phyloP scores from a whole-genome alignment of 2,113 vertebrate species.

The Cichladusa arquata region DNA sequence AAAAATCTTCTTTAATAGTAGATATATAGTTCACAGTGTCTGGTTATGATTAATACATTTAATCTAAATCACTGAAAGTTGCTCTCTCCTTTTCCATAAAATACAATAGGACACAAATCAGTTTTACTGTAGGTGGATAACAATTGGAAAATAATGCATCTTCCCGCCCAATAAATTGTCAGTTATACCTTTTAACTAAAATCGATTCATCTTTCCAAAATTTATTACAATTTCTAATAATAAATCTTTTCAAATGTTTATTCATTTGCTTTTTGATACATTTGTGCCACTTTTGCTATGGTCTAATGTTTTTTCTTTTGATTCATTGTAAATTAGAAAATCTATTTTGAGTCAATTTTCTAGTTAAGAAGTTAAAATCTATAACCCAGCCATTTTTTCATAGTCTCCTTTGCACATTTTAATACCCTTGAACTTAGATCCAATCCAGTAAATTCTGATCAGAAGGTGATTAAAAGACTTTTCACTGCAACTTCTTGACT shows the following conservation, averaged over 20 bases:
- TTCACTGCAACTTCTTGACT: constrained; percentile 65
- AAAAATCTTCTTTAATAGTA: constrained; percentile 97
- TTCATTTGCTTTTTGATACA: constrained; percentile 99
- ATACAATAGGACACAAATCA: constrained; percentile 99
- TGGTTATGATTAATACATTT: constrained; percentile 99
- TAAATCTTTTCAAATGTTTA: constrained; percentile 99
- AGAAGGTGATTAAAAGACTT: constrained; percentile 75
- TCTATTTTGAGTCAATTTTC: constrained; percentile 97
- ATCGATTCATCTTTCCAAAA: constrained; percentile 96
- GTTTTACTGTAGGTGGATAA: constrained; percentile 98
- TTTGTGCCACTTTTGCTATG: constrained; percentile 98
- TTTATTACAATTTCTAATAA: constrained; percentile 95
- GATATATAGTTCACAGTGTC: constrained; percentile 98
- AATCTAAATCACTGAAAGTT: constrained; percentile 99
- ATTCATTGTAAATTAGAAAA: constrained; percentile 97
- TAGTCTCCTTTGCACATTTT: constrained; percentile 78
- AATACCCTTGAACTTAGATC: constrained; percentile 82
- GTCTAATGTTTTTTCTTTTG: constrained; percentile 95
- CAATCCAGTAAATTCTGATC: constrained; percentile 74
- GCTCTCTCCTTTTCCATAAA: constrained; percentile 98
- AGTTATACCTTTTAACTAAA: constrained; percentile 98
- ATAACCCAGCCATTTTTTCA: constrained; percentile 73
- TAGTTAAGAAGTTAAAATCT: constrained; percentile 95
- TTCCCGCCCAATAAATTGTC: constrained; percentile 99
- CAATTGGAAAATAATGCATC: constrained; percentile 99